Base-by-base conservation (phyloP, 2,797 vertebrate species). In the Lepilemur ruficaudatus region DNA sequence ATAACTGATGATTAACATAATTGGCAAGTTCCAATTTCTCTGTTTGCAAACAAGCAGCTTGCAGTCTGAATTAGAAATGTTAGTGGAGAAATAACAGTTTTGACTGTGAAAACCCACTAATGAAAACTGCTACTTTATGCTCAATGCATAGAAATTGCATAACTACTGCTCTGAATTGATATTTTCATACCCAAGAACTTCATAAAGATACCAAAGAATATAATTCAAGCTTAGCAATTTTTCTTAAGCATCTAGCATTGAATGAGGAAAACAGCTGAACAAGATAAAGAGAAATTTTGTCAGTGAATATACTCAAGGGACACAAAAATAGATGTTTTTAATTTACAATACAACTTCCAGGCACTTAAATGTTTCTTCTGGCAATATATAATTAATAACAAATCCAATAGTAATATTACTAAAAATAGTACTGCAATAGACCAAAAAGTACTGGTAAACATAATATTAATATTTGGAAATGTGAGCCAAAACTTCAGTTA, bases 1-100 rank as follows among this genome's bases (percentile, higher is more conserved):
- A 67, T 93, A 97, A 92, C 78, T 63, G 81, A 88, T 43, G 86
- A 97, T 97, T 97, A 97, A 72, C 95, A 97, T 97, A 97, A 97
- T 88, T 97, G 95, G 95, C 95, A 93, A 97, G 80, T 94, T 96
- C 50, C 57, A 94, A 61, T 84, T 94, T 95, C 87, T 96, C 81
- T 97, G 95, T 97, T 95, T 97, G 96, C 89, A 97, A 97, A 97
- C 97, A 97, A 95, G 93, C 97, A 96, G 96, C 96, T 97, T 97
- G 93, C 43, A 96, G 96, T 97, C 96, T 97, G 94, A 97, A 98
- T 96, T 93, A 88, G 86, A 92, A 72, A 95, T 86, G 72, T 25
- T 91, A 72, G 83, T 86, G 93, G 70, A 96, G 94, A 97, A 97
- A 90, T 95, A 97, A 95, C 89, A 96, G 86, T 92, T 98, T 97